Conservation (phyloP, 1,140 invertebrate species). For the fruit fly (Drosophila melanogaster) region Release_6_plus_ISO1_MT NT_033779.5:1514501-1515000, state of each 20-base stretch:
- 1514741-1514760: slow-evolving; percentile 80
- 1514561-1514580: not conserved
- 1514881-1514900: slow-evolving; percentile 55
- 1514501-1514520: too few relatives aligned
- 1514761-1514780: slow-evolving; percentile 69
- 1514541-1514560: not conserved
- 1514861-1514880: slow-evolving; percentile 45
- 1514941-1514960: slow-evolving; percentile 66
- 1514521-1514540: too few relatives aligned
- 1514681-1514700: slow-evolving; percentile 12
- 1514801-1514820: slow-evolving; percentile 3
- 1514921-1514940: slow-evolving; percentile 15
- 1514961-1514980: slow-evolving; percentile 71
- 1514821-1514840: slow-evolving; percentile 80
- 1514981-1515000: slow-evolving; percentile 50
- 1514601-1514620: not conserved
- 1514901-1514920: slow-evolving; percentile 52
- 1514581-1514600: not conserved
- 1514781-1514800: slow-evolving; percentile 51
- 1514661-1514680: slow-evolving; percentile 1
- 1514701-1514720: slow-evolving; percentile 58
- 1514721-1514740: slow-evolving; percentile 81
- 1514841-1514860: slow-evolving; percentile 55
- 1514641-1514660: slow-evolving; percentile 2
- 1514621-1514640: too few relatives aligned